Evolutionary conservation across 2,888 invertebrate species (phyloP), one percentile per base, ranked within the genome.

Genomic region (Aricia artaxerxes): DNA sequence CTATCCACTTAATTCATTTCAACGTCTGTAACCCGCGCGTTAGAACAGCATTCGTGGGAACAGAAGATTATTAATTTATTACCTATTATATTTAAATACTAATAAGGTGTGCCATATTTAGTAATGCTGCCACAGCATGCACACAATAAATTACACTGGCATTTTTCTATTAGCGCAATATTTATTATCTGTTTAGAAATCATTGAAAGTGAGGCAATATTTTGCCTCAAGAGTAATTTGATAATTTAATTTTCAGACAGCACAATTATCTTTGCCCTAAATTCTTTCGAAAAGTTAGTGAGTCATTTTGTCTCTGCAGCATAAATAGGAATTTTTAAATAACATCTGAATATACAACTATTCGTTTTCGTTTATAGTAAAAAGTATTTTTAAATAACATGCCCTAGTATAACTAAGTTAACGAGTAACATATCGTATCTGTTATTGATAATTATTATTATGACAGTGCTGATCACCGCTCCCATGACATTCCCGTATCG

Each of bases 401-500:
- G 69, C 13, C 69, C 31, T 6, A 13, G 35, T 31, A 69, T 16
- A 69, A 69, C 35, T 69, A 38, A 35, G 35, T 13, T 35, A 35
- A 35, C 35, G 13, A 35, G 35, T 53, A n/a, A 5, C 35, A 76
- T 76, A 76, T 57, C 57, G 57, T 76, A 38, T 79, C 75, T 49
- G 61, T 76, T 60, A 79, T 79, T 75, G 79, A 79, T 79, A 79
- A 76, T 79, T 53, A 73, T 79, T 75, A 79, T 79, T 75, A 79
- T 79, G 79, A 79, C 75, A 79, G 73, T 75, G 49, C 79, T 79
- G 83, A 83, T 83, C 82, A 80, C 78, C 82, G 83, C 85, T 85
- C 85, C 88, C 86, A 89, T 89, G 87, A 89, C 90, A 86, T 87
- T 89, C 86, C 85, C 85, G 83, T 84, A 84, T 86, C 89, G 87